Evolutionary conservation across 2,888 invertebrate genomes (phyloP), one percentile per base, ranked within the genome.

Genomic region (Empis stercorea): DNA sequence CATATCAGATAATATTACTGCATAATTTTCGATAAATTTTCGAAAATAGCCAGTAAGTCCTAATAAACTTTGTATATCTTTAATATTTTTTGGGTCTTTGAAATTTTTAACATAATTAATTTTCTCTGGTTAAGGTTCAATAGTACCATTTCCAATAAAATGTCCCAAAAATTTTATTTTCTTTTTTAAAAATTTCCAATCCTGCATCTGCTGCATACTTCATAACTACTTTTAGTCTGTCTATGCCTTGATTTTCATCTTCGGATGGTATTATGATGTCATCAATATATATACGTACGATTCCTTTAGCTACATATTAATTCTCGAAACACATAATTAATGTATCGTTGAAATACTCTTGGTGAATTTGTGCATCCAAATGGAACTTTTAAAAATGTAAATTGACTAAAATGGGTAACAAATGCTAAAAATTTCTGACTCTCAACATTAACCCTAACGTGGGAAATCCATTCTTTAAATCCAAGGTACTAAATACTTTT

Each of bases 331-430:
- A 54, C 45, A 17, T 50, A 40, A 17, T 38, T 39, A n/a, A 54
- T 52, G 30, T 48, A 54, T 1, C 54, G 44, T 4, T 42, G 48
- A 37, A 54, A 54, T 7, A 49, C 51, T 6, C 51, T 51, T 7
- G 54, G 52, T 11, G 55, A 52, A 32, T 54, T 55, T 10, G 46
- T 53, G 6, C 54, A 51, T 1, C 55, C 54, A 17, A 38, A 38
- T 10, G 38, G 38, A 10, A n/a, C n/a, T n/a, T n/a, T n/a, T n/a
- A n/a, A n/a, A n/a, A n/a, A n/a, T n/a, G n/a, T n/a, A n/a, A n/a
- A n/a, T n/a, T n/a, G n/a, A n/a, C n/a, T n/a, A n/a, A n/a, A n/a
- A n/a, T n/a, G n/a, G n/a, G n/a, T n/a, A n/a, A n/a, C n/a, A n/a
- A n/a, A n/a, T n/a, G n/a, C n/a, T n/a, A n/a, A n/a, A n/a, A n/a